phyloP scores from a whole-genome alignment of 2,888 invertebrate species.

The Neria commutata region DNA sequence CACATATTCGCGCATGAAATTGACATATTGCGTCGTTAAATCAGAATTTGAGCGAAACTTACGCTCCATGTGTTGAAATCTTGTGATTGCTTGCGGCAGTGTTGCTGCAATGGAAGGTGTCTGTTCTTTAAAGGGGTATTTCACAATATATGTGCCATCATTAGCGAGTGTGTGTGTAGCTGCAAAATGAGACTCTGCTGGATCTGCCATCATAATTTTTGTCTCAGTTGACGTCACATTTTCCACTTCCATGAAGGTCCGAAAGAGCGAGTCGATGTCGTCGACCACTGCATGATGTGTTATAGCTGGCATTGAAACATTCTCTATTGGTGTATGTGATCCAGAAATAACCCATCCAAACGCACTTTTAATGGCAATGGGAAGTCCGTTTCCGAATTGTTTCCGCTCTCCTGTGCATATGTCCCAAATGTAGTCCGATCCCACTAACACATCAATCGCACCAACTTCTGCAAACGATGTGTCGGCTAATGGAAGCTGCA shows the following conservation, averaged over 20 bases:
- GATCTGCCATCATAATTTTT: slow-evolving; percentile 5
- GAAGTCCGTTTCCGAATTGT: slow-evolving; percentile 4
- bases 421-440: slow-evolving; percentile 21
- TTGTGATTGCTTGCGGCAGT: slow-evolving; percentile 13
- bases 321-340: slow-evolving; percentile 1
- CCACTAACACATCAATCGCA: slow-evolving; percentile 23
- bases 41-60: slow-evolving; percentile 16
- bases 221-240: background rate
- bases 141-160: slow-evolving; percentile 24
- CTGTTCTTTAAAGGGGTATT: slow-evolving; percentile 20
- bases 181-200: slow-evolving; percentile 21
- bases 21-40: slow-evolving; percentile 16
- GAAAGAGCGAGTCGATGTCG: slow-evolving; percentile 9
- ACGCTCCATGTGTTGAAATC: slow-evolving; percentile 21
- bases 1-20: slow-evolving; percentile 28
- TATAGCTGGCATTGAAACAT: background rate
- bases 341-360: slow-evolving; percentile 29
- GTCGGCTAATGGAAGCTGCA: slow-evolving; percentile 19
- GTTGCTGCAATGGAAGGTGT: slow-evolving; percentile 14
- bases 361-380: slow-evolving; percentile 22
- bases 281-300: slow-evolving; percentile 11
- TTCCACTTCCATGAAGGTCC: slow-evolving; percentile 21
- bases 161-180: slow-evolving; percentile 7
- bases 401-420: slow-evolving; percentile 21
- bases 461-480: slow-evolving; percentile 22